Conservation (phyloP, 2,888 invertebrate species). For the Pherbina coryleti region DNA sequence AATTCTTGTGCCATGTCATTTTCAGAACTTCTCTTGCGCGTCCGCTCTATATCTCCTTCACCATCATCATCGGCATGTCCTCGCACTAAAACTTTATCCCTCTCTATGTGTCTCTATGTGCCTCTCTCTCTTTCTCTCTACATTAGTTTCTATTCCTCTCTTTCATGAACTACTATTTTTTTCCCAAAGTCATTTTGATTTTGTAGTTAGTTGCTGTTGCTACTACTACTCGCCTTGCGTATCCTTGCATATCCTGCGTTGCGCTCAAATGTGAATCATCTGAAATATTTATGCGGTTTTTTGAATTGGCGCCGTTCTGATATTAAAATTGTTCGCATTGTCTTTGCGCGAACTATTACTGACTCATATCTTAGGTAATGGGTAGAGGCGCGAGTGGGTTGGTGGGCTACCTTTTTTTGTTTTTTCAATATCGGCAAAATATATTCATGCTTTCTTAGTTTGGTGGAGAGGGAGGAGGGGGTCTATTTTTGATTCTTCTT, state of each 20-base stretch:
- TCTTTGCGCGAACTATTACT: slow-evolving; percentile 24
- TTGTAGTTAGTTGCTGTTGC: neutral
- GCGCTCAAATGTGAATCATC: slow-evolving; percentile 39
- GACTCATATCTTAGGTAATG: slow-evolving; percentile 26
- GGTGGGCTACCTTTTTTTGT: neutral
- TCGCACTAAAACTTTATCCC: neutral
- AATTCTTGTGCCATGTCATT: neutral
- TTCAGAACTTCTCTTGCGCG: neutral
- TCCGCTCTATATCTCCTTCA: neutral
- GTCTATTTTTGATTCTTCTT: neutral
- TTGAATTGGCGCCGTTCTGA: slow-evolving; percentile 61
- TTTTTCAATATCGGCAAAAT: slow-evolving; percentile 18
- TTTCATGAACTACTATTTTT: neutral
- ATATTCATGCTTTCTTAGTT: slow-evolving; percentile 39
- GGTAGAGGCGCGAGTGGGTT: neutral
- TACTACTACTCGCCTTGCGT: neutral
- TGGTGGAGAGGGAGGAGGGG: neutral
- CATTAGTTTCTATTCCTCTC: neutral
- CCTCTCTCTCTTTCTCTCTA: neutral
- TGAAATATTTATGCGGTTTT: slow-evolving; percentile 52
- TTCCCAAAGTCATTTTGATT: neutral
- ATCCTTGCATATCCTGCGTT: slow-evolving; percentile 20
- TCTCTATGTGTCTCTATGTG: neutral
- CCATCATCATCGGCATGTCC: neutral
- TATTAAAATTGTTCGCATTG: slow-evolving; percentile 54